Base-by-base conservation (phyloP, 2,797 vertebrate genomes). In the Petrocephalus sullivani region DNA sequence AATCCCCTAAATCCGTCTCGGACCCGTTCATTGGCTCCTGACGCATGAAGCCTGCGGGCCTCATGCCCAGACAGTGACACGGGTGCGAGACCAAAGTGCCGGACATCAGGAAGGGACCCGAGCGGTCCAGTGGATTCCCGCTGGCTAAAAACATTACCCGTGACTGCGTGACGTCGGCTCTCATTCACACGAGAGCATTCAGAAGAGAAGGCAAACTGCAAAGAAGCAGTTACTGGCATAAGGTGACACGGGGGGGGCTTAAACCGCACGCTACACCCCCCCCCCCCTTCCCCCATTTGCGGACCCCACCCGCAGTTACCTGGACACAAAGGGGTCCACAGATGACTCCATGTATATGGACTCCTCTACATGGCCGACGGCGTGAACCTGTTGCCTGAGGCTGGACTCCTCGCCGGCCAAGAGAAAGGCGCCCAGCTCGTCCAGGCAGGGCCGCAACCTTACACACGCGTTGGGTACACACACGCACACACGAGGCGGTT, bases 341-440 rank as follows among this genome's bases (percentile, higher is more conserved):
- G 96, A 97, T 91, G 96, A 96, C 95, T 96, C 96, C 97, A 96
- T 96, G 96, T 96, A 97, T 96, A 97, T 92, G 90, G 96, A 97
- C 94, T 96, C 94, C 95, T 97, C 96, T 92, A 96, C 90, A 91
- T 89, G 95, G 95, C 90, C 91, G 95, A 97, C 89, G 87, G 95
- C 94, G 91, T 96, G 96, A 92, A 97, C 96, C 96, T 97, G 96
- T 91, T 96, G 96, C 89, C 92, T 93, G 92, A 97, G 93, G 93
- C 95, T 96, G 96, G 95, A 94, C 93, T 96, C 96, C 92, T 96
- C 94, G 89, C 96, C 95, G 93, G 95, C 94, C 92, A 97, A 93
- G 95, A 96, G 95, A 94, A 92, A 90, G 91, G 94, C 94, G 91
- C 96, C 95, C 94, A 94, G 91, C 92, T 95, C 95, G 93, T 95